A percentile compares a stretch with the other conserved stretches of the same genome.
phyloP scores from a whole-genome alignment of 2,113 vertebrate species.

The Marcusenius ussheri region DNA sequence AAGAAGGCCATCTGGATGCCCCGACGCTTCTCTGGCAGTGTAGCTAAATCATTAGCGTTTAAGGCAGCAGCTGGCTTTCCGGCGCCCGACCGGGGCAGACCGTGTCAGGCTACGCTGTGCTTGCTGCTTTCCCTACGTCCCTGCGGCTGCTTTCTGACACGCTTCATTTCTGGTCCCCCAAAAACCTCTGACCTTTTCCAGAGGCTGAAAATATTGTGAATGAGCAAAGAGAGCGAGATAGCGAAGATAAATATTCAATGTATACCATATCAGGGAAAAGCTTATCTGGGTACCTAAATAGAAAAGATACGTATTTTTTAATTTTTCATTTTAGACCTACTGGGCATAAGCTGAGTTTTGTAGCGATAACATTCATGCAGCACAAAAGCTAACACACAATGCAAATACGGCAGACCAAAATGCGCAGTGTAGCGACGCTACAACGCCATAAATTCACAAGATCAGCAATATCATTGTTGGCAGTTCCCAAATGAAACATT shows the following conservation, averaged over 20 bases:
- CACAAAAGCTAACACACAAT: neutral
- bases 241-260: neutral
- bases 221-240: neutral
- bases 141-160: neutral
- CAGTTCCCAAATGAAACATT: neutral
- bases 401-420: neutral
- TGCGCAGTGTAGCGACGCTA: neutral
- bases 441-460: neutral
- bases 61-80: neutral
- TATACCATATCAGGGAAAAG: neutral
- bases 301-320: neutral
- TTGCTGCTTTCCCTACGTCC: neutral
- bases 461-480: neutral
- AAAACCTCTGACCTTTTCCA: neutral
- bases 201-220: neutral
- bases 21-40: neutral
- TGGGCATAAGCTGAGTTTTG: neutral
- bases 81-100: neutral
- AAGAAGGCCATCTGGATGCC: neutral
- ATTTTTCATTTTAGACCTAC: neutral
- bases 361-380: neutral
- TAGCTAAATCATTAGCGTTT: neutral
- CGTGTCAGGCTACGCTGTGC: neutral
- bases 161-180: neutral
- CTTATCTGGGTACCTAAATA: neutral